These are phyloP conservation scores for Xestobium rufovillosum DNA, from an alignment of 2,888 invertebrate species.

Conservation along the genomic window DNA sequence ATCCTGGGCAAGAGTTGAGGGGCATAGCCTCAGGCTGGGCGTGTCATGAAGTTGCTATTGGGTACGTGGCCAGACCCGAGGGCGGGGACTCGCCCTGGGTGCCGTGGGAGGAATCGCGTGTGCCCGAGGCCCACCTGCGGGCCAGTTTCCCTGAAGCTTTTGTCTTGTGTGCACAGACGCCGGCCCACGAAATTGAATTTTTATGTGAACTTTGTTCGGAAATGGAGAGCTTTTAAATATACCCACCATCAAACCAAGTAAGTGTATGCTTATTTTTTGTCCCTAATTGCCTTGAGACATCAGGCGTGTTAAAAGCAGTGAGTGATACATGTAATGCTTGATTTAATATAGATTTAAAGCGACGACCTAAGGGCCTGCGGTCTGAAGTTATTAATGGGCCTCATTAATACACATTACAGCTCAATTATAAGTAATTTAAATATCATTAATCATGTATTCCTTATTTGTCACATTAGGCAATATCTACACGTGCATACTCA, in stretches of 20 bases:
- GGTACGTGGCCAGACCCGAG: conserved; percentile 33
- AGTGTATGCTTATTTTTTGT: too few relatives aligned
- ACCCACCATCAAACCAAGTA: too few relatives aligned
- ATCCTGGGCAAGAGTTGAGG: conserved; percentile 22
- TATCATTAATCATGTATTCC: conserved; percentile 32
- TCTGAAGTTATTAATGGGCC: conserved; percentile 32
- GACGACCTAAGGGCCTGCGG: conserved; percentile 26
- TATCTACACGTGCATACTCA: too few relatives aligned
- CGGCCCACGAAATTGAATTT: neutral
- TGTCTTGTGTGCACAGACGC: conserved; percentile 27
- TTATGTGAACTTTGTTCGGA: too few relatives aligned
- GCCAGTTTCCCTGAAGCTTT: conserved; percentile 38
- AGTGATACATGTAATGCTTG: conserved; percentile 14
- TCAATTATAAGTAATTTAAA: conserved; percentile 34
- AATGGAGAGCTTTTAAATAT: too few relatives aligned
- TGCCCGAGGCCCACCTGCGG: conserved; percentile 36
- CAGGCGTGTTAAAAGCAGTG: neutral
- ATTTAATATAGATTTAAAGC: conserved; percentile 22
- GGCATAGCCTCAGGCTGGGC: conserved; percentile 38
- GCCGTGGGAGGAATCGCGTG: conserved; percentile 28
- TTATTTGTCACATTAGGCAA: too few relatives aligned
- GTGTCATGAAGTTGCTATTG: conserved; percentile 39
- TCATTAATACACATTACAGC: conserved; percentile 34
- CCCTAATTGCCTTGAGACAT: neutral
- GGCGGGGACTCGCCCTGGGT: conserved; percentile 34